These are phyloP conservation scores for Lasiommata megera DNA, from an alignment of 2,888 invertebrate genomes.

Conservation along the genomic window DNA sequence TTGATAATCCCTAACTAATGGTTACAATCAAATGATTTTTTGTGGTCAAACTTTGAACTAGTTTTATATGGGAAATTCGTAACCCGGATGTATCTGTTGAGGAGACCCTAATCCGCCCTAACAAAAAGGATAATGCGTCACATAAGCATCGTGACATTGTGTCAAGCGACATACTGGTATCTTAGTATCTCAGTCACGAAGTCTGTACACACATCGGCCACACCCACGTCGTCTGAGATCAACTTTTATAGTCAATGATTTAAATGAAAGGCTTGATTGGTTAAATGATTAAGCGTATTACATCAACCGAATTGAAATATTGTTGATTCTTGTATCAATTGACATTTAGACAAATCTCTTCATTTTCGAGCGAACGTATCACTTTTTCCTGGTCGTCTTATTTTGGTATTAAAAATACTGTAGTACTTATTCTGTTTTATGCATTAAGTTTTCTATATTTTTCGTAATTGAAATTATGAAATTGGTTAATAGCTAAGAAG, in stretches of 20 bases:
- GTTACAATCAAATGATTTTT: too few relatives aligned
- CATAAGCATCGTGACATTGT: background rate
- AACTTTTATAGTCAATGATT: slow-evolving; percentile 38
- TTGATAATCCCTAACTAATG: too few relatives aligned
- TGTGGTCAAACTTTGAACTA: too few relatives aligned
- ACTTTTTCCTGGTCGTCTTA: background rate
- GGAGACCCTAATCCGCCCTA: background rate
- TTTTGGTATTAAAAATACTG: background rate
- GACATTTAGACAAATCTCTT: slow-evolving; percentile 14
- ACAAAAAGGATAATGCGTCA: background rate
- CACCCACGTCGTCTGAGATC: slow-evolving; percentile 41
- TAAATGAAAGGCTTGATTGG: slow-evolving; percentile 37
- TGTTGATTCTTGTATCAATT: slow-evolving; percentile 42
- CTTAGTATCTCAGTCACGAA: slow-evolving; percentile 9
- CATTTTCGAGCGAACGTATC: background rate
- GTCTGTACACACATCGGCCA: slow-evolving; percentile 31
- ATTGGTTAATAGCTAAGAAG: too few relatives aligned
- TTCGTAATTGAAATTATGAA: too few relatives aligned
- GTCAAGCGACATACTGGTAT: background rate
- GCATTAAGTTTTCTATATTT: too few relatives aligned
- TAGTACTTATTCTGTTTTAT: too few relatives aligned
- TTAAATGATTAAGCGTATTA: slow-evolving; percentile 34
- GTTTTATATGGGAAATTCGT: too few relatives aligned
- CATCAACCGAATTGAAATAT: slow-evolving; percentile 31
- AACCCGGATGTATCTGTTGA: background rate